These are phyloP conservation scores for Cardiocondyla obscurior DNA, from an alignment of 1,140 invertebrate genomes.

Conservation along the genomic window DNA sequence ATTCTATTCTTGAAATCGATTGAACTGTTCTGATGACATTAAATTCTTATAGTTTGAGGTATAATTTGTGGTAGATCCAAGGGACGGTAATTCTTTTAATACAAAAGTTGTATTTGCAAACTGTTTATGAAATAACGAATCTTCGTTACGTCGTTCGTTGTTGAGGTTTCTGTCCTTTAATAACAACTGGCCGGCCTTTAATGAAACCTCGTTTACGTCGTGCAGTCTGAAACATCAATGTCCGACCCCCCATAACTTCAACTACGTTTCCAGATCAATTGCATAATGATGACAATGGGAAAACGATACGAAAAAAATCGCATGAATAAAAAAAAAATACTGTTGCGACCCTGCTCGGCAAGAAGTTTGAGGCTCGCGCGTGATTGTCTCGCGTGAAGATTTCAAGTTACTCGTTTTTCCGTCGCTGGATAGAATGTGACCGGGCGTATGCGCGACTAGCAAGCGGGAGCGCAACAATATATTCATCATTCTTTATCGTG, in stretches of 20 bases:
- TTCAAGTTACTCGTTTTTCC: too few relatives aligned
- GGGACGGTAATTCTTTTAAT: slow-evolving; percentile 74
- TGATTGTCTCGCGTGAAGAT: too few relatives aligned
- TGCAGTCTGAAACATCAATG: slow-evolving; percentile 88
- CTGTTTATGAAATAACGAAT: slow-evolving; percentile 67
- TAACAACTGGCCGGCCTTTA: slow-evolving; percentile 93
- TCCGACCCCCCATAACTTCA: slow-evolving; percentile 81
- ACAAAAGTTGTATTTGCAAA: slow-evolving; percentile 73
- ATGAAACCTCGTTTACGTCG: slow-evolving; percentile 94
- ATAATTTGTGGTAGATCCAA: slow-evolving; percentile 71
- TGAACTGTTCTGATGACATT: slow-evolving; percentile 59
- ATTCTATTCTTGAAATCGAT: slow-evolving; percentile 57
- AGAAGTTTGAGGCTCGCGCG: too few relatives aligned
- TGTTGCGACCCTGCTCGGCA: too few relatives aligned
- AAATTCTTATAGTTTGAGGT: slow-evolving; percentile 70
- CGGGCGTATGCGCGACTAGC: too few relatives aligned
- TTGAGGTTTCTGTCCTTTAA: slow-evolving; percentile 90
- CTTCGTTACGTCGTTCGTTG: slow-evolving; percentile 78
- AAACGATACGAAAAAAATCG: slow-evolving; percentile 81
- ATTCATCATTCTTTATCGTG: slow-evolving; percentile 54
- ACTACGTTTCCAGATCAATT: slow-evolving; percentile 79
- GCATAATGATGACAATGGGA: slow-evolving; percentile 61
- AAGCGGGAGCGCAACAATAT: too few relatives aligned
- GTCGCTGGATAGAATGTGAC: too few relatives aligned
- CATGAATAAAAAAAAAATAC: slow-evolving; percentile 41